Conservation (phyloP, 2,888 invertebrate species). For the Agrochola macilenta region DNA sequence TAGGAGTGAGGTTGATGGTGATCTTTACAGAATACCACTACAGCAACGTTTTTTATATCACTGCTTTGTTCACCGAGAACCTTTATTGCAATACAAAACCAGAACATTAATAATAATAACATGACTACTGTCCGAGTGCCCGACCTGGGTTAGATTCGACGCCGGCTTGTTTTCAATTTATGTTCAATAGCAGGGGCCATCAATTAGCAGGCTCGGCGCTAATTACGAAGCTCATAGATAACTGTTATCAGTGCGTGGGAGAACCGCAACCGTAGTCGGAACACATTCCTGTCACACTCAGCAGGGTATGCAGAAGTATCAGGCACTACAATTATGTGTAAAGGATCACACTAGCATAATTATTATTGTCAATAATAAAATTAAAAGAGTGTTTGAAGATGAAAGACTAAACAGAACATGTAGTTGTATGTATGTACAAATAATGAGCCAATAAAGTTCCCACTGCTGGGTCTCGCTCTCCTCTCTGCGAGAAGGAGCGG, state of each 20-base stretch:
- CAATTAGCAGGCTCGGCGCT: slow-evolving; percentile 45
- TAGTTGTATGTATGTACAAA: not conserved
- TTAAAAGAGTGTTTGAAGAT: not conserved
- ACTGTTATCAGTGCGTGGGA: slow-evolving; percentile 66
- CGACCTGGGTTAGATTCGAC: not conserved
- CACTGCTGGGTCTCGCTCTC: too few relatives aligned
- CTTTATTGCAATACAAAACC: not conserved
- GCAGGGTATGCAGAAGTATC: slow-evolving; percentile 30
- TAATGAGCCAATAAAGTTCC: not conserved
- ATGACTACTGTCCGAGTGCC: not conserved
- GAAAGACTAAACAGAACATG: not conserved
- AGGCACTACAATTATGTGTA: too few relatives aligned
- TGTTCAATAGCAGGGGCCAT: slow-evolving; percentile 25
- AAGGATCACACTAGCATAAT: too few relatives aligned
- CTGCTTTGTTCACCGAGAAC: not conserved
- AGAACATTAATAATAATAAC: not conserved
- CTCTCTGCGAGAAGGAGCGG: not conserved
- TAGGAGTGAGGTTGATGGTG: not conserved
- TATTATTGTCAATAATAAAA: not conserved
- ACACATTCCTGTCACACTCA: slow-evolving; percentile 36
- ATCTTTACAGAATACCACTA: not conserved
- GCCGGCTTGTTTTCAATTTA: slow-evolving; percentile 7
- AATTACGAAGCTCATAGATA: slow-evolving; percentile 67
- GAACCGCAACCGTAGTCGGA: slow-evolving; percentile 29
- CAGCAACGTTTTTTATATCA: not conserved